Conservation (phyloP, 2,113 vertebrate genomes). For the Mugil cephalus region DNA sequence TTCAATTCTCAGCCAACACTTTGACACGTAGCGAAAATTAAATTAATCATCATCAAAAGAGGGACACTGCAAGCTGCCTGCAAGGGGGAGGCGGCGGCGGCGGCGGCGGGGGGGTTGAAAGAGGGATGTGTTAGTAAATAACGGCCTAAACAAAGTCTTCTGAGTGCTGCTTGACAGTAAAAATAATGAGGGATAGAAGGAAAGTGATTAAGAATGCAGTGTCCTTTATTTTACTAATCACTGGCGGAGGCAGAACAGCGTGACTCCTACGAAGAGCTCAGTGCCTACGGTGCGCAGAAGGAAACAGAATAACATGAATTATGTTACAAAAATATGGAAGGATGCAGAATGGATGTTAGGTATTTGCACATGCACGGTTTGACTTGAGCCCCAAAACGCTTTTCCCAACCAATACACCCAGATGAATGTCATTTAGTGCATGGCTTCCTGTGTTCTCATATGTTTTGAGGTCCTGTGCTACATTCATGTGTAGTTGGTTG, state of each 20-base stretch:
- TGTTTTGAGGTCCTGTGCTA: not conserved
- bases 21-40: conserved; percentile 47
- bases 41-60: conserved; percentile 63
- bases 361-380: not conserved
- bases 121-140: conserved; percentile 60
- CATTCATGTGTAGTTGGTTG: not conserved
- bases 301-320: conserved; percentile 17
- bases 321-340: conserved; percentile 1
- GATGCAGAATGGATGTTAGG: not conserved
- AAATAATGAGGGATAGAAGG: conserved; percentile 65
- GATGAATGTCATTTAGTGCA: not conserved
- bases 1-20: conserved; percentile 34
- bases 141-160: conserved; percentile 56
- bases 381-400: not conserved
- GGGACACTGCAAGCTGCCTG: conserved; percentile 22
- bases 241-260: conserved; percentile 24
- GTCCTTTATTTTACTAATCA: conserved; percentile 53
- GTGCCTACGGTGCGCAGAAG: conserved; percentile 11
- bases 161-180: conserved; percentile 59
- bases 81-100: not conserved
- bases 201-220: conserved; percentile 57
- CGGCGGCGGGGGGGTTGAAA: conserved; percentile 14
- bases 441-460: not conserved
- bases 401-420: not conserved
- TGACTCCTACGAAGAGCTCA: conserved; percentile 40